A percentile compares a stretch with the other conserved stretches of the same genome.
These are phyloP conservation scores for Heterotilapia buettikoferi DNA, from an alignment of 2,113 vertebrate genomes.

Conservation along the genomic window DNA sequence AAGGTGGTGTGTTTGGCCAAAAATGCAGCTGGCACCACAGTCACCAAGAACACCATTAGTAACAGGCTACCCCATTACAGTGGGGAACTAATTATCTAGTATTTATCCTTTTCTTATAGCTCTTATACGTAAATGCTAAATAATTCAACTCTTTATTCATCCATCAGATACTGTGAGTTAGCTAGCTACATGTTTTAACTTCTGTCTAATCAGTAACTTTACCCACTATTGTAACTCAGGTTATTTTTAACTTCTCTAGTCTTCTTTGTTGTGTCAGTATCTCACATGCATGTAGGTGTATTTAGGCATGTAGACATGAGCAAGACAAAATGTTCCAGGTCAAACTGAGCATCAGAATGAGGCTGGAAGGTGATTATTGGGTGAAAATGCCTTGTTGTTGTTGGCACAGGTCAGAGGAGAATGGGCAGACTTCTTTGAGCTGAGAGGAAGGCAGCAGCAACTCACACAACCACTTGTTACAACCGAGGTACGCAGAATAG, in stretches of 20 bases:
- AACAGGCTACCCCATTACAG: background rate
- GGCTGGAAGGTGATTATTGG: background rate
- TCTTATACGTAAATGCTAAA: background rate
- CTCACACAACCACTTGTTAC: background rate
- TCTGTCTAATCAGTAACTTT: background rate
- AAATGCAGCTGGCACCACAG: background rate
- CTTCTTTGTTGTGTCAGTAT: background rate
- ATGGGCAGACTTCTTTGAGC: background rate
- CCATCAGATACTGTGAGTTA: background rate
- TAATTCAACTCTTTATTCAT: background rate
- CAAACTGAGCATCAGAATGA: background rate
- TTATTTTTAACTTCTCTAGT: background rate
- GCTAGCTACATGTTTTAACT: background rate
- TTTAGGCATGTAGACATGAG: rapidly evolving
- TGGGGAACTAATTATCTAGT: background rate
- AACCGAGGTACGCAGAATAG: background rate
- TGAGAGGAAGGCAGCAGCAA: background rate
- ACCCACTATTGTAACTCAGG: background rate
- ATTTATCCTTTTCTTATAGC: background rate
- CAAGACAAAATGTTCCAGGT: background rate
- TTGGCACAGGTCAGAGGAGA: background rate
- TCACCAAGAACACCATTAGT: background rate
- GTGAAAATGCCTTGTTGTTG: background rate
- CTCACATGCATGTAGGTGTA: background rate
- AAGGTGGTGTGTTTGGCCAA: background rate